Evolutionary conservation across 2,113 vertebrate genomes (phyloP), one percentile per base, ranked within the genome.

Genomic region (Platichthys flesus): DNA sequence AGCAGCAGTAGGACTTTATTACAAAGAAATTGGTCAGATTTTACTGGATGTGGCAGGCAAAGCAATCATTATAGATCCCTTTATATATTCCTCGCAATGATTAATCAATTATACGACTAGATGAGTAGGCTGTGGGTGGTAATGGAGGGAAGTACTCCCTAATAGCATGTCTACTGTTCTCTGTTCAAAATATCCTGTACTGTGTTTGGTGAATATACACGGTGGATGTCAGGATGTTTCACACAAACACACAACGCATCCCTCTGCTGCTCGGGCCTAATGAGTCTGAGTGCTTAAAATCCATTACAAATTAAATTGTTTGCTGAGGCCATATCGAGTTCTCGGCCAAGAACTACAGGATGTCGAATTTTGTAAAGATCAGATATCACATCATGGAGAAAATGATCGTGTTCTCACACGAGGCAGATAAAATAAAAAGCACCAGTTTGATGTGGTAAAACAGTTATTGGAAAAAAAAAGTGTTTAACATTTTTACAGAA

Each of bases 141-240:
- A 90, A 93, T 91, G 91, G 90, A 89, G 69, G 88, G 56, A 89
- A 92, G 84, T 88, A 78, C 67, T 79, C 76, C 24, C 74, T 90
- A 86, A 89, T 75, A 82, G 87, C 79, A 82, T 49, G 69, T 71
- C 68, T 60, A 56, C 54, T 63, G 74, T 71, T 40, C 42, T 21
- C 42, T 21, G 57, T 58, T 57, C 65, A 77, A 68, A 84, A 70
- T 15, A 55, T 28, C 45, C 51, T 26, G n/a, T 45, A 49, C 84
- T 64, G 67, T 72, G 67, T 72, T 45, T 26, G 74, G 81, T 78
- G 40, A 51, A 42, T 78, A 45, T 60, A 55, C 70, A 47, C 26
- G 49, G 58, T 66, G 2, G 12, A 52, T 24, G 23, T 58, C 21
- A 12, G 37, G 37, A 40, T 40, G 37, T 63, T 24, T 16, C 23